Evolutionary conservation across 2,888 invertebrate species (phyloP).

Genomic region (Hypselothyrea guttata): DNA sequence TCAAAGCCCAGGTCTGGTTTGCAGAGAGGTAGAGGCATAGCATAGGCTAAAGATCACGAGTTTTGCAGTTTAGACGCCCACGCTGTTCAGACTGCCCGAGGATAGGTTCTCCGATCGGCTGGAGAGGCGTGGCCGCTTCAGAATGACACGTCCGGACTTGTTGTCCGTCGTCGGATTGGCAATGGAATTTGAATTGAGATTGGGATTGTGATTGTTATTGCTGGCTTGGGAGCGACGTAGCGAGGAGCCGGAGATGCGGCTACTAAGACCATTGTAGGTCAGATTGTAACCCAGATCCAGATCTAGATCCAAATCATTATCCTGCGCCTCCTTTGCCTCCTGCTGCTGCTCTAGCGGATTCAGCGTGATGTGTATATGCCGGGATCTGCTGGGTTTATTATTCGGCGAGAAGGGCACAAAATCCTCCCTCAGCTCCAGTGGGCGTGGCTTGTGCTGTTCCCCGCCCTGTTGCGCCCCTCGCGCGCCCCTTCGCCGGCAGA

Average conservation of each 20-base stretch:
- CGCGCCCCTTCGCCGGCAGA: constrained; percentile 78
- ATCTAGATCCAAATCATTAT: constrained; percentile 57
- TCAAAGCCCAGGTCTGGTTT: constrained; percentile 61
- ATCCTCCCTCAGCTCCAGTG: constrained; percentile 79
- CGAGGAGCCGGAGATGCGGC: constrained; percentile 69
- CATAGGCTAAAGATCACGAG: constrained; percentile 71
- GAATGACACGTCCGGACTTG: constrained; percentile 57
- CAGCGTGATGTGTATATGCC: constrained; percentile 82
- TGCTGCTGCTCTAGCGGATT: constrained; percentile 81
- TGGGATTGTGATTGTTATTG: constrained; percentile 60
- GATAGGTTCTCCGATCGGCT: constrained; percentile 71
- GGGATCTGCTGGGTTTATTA: constrained; percentile 66
- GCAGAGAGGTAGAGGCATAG: constrained; percentile 68
- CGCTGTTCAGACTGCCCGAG: constrained; percentile 66
- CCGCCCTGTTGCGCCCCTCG: constrained; percentile 14
- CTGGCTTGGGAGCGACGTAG: constrained; percentile 66
- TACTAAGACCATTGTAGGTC: no score
- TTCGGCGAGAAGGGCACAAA: constrained; percentile 67
- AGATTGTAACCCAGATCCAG: constrained; percentile 53
- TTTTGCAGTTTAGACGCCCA: constrained; percentile 67
- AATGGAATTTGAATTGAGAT: constrained; percentile 46
- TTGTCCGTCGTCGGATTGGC: constrained; percentile 46
- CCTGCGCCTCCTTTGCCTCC: constrained; percentile 69
- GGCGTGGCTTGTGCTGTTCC: constrained; percentile 73
- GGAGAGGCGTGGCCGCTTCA: constrained; percentile 65